phyloP scores from a whole-genome alignment of 2,113 vertebrate genomes.

The Lophius piscatorius region DNA sequence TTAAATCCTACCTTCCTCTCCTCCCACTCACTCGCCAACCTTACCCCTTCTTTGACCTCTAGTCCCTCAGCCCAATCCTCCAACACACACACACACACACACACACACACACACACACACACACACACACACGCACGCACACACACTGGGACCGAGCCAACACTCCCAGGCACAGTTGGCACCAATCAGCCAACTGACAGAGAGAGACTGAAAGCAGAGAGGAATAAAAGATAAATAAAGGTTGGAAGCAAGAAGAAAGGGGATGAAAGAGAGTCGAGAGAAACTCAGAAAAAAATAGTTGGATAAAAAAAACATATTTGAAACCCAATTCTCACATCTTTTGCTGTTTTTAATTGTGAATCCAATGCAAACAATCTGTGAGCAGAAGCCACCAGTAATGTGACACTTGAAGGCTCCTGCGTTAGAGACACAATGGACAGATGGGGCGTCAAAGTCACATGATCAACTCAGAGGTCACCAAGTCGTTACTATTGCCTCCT shows the following conservation, averaged over 20 bases:
- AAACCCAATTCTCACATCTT: neutral
- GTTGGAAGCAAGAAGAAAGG: neutral
- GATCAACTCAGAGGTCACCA: too few species aligned
- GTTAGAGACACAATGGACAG: too few species aligned
- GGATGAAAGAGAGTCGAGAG: neutral
- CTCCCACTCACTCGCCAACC: constrained; percentile 55
- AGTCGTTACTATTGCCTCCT: too few species aligned
- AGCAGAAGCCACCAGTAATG: too few species aligned
- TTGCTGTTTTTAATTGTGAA: too few species aligned
- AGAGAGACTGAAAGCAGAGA: constrained; percentile 60
- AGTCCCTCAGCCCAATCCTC: constrained; percentile 38
- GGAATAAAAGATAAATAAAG: constrained; percentile 25
- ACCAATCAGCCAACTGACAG: constrained; percentile 23
- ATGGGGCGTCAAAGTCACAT: too few species aligned
- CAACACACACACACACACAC: neutral
- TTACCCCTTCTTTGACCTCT: constrained; percentile 60
- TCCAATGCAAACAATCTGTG: too few species aligned
- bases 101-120: constrained; percentile 11
- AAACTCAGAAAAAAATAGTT: neutral
- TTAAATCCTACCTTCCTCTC: constrained; percentile 28
- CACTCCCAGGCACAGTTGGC: constrained; percentile 66
- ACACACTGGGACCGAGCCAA: constrained; percentile 71
- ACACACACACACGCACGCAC: constrained; percentile 14
- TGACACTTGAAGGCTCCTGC: too few species aligned
- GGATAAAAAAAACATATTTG: neutral